phyloP scores from a whole-genome alignment of 1,140 invertebrate species.

The Diploscapter pachys region DNA sequence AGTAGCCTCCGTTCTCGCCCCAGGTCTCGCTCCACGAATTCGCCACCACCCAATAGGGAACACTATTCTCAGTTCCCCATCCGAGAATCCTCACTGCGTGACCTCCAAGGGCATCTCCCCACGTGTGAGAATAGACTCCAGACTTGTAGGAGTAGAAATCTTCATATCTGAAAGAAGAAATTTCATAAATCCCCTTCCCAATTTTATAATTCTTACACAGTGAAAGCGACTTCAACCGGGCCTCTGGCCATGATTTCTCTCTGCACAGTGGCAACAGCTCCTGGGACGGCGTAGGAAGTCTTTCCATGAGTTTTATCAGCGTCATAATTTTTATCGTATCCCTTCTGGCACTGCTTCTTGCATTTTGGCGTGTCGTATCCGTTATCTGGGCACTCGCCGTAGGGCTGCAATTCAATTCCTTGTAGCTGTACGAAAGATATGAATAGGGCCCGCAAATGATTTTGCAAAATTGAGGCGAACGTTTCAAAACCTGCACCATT shows the following conservation, averaged over 20 bases:
- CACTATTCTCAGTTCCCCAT: constrained; percentile 6
- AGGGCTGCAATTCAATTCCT: constrained; percentile 14
- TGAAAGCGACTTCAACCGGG: constrained; percentile 8
- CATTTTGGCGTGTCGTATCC: constrained; percentile 15
- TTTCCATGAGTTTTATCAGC: constrained; percentile 21
- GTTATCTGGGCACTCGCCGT: background rate
- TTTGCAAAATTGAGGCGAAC: too few species aligned
- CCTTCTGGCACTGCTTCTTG: constrained; percentile 11
- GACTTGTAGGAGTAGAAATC: constrained; percentile 21
- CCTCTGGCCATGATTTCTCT: constrained; percentile 18
- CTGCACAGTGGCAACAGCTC: constrained; percentile 5
- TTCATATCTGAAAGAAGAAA: background rate
- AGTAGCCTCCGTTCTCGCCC: constrained; percentile 13
- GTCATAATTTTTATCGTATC: constrained; percentile 18
- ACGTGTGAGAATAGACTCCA: constrained; percentile 15
- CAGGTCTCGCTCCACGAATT: constrained; percentile 1
- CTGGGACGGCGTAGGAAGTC: constrained; percentile 3
- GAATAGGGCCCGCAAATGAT: too few species aligned
- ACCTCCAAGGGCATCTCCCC: background rate
- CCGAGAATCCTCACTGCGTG: constrained; percentile 7
- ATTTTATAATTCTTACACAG: background rate
- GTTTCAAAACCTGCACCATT: too few species aligned
- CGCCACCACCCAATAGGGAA: constrained; percentile 4
- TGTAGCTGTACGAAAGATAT: background rate
- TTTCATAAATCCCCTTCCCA: too few species aligned